phyloP scores from a whole-genome alignment of 2,888 invertebrate species.

The Lycophotia porphyrea region DNA sequence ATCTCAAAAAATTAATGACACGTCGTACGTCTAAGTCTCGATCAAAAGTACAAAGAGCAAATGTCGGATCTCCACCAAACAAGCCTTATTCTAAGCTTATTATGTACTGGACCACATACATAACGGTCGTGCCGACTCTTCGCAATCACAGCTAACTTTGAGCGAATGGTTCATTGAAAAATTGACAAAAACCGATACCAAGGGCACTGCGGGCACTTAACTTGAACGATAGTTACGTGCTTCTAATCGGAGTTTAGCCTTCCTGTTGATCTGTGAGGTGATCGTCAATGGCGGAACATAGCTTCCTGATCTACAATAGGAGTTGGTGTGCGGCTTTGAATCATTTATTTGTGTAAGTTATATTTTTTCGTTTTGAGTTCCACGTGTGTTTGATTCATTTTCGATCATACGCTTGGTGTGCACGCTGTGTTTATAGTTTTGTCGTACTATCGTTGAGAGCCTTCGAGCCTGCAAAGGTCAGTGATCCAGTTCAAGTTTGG shows the following conservation, averaged over 20 bases:
- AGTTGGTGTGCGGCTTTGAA: constrained; percentile 56
- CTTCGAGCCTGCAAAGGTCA: constrained; percentile 36
- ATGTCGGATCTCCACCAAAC: constrained; percentile 37
- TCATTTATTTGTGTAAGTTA: constrained; percentile 63
- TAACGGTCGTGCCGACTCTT: constrained; percentile 49
- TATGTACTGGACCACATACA: constrained; percentile 47
- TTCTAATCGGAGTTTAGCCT: constrained; percentile 53
- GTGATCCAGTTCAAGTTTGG: constrained; percentile 33
- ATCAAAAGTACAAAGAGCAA: constrained; percentile 52
- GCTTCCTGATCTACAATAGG: constrained; percentile 61
- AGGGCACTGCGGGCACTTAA: constrained; percentile 48
- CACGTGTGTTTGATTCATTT: constrained; percentile 57
- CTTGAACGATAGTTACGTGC: constrained; percentile 52
- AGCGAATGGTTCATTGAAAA: constrained; percentile 51
- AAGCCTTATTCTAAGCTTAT: constrained; percentile 47
- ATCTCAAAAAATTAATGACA: constrained; percentile 26
- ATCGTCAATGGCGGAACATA: constrained; percentile 45
- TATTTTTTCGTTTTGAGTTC: constrained; percentile 34
- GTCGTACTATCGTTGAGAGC: constrained; percentile 13
- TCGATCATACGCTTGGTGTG: constrained; percentile 45
- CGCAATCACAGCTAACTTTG: constrained; percentile 27
- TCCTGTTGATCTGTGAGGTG: constrained; percentile 57
- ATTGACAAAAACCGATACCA: constrained; percentile 60
- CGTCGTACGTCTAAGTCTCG: neutral
- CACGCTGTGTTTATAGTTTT: constrained; percentile 45